Evolutionary conservation across 2,113 vertebrate species (phyloP), one percentile per base, ranked within the genome.

Genomic region (Tychaedon coryphoeus): DNA sequence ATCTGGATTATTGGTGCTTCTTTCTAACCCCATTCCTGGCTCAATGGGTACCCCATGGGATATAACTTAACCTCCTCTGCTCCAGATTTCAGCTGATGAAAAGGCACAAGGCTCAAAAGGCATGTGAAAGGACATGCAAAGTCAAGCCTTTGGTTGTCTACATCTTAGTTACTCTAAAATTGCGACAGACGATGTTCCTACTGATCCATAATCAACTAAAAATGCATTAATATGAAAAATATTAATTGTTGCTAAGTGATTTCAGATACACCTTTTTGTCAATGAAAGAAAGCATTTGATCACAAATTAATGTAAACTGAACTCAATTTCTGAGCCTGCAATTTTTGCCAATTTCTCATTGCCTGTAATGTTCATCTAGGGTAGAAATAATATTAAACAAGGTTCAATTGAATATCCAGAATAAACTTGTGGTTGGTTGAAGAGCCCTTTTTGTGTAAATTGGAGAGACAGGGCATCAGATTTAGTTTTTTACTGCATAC

Each of bases 351-450:
- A 25, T 31, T 89, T 60, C 89, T 80, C 20, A 23, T 34, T 67
- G 31, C 22, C 54, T 62, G 7, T 51, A 80, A 64, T 65, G 42
- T 65, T 87, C 12, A 61, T 57, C 20, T 69, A 26, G 25, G 71
- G 43, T n/a, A 87, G 53, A 93, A 84, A 84, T 67, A 78, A 71
- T 82, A 79, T 38, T 86, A 78, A 95, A 75, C n/a, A 89, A 89
- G 19, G 45, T 19, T 72, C 31, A 87, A 13, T 3, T 91, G 61
- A 87, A 89, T 84, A 80, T 56, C 40, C 43, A 75, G 84, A 89
- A 95, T 67, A 84, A 84, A 88, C 45, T 3, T 88, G 66, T 86
- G 57, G 45, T 48, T 75, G n/a, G 24, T 33, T 69, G 8, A 96
- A 94, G 81, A 69, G 66, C 33, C 33, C 6, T 8, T 90, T 95